These are phyloP conservation scores for Bombus confusus DNA, from an alignment of 1,140 invertebrate species.

Conservation along the genomic window DNA sequence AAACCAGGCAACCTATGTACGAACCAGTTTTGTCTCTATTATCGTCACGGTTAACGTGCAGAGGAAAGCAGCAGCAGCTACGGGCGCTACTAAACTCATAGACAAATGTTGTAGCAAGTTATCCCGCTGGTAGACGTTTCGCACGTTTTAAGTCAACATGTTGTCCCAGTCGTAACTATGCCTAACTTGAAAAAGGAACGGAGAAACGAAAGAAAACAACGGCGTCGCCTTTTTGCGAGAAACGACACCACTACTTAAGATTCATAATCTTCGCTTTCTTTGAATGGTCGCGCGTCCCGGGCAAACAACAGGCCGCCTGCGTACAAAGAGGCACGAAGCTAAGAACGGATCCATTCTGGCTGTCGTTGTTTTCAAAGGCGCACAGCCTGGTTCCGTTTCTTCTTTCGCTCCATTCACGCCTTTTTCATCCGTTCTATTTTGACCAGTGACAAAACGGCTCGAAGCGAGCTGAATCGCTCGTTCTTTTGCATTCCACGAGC, in stretches of 20 bases:
- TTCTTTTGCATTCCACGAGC: neutral
- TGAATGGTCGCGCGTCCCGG: neutral
- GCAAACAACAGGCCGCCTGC: neutral
- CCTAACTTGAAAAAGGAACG: neutral
- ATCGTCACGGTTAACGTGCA: neutral
- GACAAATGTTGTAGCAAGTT: too few species aligned
- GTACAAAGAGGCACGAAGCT: neutral
- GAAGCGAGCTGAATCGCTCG: constrained; percentile 7
- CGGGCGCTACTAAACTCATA: neutral
- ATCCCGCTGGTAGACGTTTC: neutral
- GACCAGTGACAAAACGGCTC: neutral
- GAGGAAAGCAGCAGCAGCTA: neutral
- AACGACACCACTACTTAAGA: neutral
- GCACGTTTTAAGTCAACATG: neutral
- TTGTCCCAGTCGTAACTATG: neutral
- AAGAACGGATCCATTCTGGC: neutral
- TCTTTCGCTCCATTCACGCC: neutral
- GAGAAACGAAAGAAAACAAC: neutral
- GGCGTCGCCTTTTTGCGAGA: neutral
- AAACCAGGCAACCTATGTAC: neutral
- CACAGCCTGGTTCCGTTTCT: neutral
- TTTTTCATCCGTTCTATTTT: constrained; percentile 1
- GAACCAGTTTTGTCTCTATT: constrained; percentile 6
- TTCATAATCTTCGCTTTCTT: constrained; percentile 14
- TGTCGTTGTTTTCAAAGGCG: neutral